phyloP scores from a whole-genome alignment of 1,140 invertebrate species.

The Argopecten irradians region DNA sequence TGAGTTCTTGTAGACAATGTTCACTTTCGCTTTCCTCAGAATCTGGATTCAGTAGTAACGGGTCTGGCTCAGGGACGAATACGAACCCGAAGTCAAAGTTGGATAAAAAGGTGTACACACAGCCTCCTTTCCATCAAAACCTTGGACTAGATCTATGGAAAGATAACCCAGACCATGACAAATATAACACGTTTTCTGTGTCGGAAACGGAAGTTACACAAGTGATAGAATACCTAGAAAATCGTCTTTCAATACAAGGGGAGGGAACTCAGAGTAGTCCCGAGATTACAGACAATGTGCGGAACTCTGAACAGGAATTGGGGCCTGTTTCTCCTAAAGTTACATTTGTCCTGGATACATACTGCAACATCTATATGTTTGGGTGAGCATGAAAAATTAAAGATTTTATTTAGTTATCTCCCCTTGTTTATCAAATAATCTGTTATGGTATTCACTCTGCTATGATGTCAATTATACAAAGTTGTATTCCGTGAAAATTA shows the following conservation, averaged over 20 bases:
- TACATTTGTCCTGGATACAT: slow-evolving; percentile 72
- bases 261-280: slow-evolving; percentile 32
- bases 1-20: neutral
- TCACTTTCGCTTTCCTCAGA: neutral
- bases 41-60: slow-evolving; percentile 9
- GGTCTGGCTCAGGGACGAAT: neutral
- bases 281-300: slow-evolving; percentile 55
- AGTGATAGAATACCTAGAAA: slow-evolving; percentile 70
- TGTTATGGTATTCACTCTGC: neutral
- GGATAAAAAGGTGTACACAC: neutral
- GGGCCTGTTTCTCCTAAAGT: slow-evolving; percentile 62
- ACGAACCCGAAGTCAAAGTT: neutral
- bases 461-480: neutral
- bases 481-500: neutral
- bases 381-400: slow-evolving; percentile 58
- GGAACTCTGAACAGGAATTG: slow-evolving; percentile 48
- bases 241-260: slow-evolving; percentile 58
- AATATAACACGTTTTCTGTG: slow-evolving; percentile 71
- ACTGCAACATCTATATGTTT: slow-evolving; percentile 71
- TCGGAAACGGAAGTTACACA: slow-evolving; percentile 71
- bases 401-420: neutral
- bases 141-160: slow-evolving; percentile 67
- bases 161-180: slow-evolving; percentile 72
- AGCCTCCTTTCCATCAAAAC: neutral
- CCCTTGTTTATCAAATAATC: neutral